Conservation (phyloP, 2,113 vertebrate species). For the Gobius niger region DNA sequence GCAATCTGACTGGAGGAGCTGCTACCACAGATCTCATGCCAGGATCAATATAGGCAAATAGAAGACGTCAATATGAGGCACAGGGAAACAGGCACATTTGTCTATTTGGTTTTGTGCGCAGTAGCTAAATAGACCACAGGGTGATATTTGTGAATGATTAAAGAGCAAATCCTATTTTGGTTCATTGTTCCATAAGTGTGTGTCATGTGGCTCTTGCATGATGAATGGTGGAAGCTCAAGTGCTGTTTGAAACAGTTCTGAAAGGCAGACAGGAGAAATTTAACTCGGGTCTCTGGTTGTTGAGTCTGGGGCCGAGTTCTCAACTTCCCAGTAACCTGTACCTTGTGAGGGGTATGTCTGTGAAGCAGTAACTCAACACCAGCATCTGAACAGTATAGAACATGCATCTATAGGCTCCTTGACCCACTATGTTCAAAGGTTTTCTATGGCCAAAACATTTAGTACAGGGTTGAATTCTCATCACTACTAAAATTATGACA, state of each 20-base stretch:
- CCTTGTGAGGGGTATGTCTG: constrained; percentile 39
- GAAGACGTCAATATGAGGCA: too few relatives aligned
- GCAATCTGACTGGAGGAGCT: too few relatives aligned
- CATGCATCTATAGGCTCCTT: constrained; percentile 9
- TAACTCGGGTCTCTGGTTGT: constrained; percentile 29
- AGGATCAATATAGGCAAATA: too few relatives aligned
- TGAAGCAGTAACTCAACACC: constrained; percentile 59
- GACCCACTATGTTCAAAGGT: background rate
- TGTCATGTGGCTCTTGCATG: background rate
- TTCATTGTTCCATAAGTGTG: background rate
- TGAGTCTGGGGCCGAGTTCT: constrained; percentile 55
- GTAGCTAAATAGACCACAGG: too few relatives aligned
- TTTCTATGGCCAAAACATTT: background rate
- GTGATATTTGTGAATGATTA: too few relatives aligned
- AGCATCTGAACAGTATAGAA: constrained; percentile 42
- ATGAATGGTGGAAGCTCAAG: background rate
- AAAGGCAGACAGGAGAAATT: constrained; percentile 33
- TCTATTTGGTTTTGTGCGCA: too few relatives aligned
- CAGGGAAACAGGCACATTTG: too few relatives aligned
- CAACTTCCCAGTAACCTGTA: constrained; percentile 67
- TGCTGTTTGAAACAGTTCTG: constrained; percentile 15
- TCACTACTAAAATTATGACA: background rate
- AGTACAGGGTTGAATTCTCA: background rate
- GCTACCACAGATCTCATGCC: too few relatives aligned
- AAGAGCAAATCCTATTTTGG: background rate